phyloP scores from a whole-genome alignment of 2,888 invertebrate genomes.

The Andrena marginata region DNA sequence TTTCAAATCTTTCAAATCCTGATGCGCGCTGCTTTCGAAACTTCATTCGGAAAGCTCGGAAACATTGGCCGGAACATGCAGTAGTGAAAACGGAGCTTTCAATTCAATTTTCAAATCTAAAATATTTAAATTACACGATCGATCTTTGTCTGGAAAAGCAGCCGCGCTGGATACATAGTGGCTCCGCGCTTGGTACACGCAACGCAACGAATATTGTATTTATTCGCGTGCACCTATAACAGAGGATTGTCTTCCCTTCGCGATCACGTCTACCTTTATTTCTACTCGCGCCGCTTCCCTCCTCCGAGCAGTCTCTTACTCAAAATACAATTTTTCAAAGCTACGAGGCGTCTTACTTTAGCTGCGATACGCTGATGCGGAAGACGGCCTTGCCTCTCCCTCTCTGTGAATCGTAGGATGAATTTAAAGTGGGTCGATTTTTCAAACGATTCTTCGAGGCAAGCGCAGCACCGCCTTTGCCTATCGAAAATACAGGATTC shows the following conservation, averaged over 20 bases:
- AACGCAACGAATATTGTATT: too few species aligned
- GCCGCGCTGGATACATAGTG: too few species aligned
- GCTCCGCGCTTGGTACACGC: too few species aligned
- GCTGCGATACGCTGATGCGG: background rate
- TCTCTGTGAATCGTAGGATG: constrained; percentile 4
- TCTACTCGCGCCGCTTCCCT: background rate
- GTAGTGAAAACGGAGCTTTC: too few species aligned
- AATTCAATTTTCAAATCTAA: too few species aligned
- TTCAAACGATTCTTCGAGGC: background rate
- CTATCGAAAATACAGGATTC: background rate
- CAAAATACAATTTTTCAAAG: constrained; percentile 24
- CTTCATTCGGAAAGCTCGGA: too few species aligned
- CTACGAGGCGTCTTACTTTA: background rate
- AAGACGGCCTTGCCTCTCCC: background rate
- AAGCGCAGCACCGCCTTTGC: background rate
- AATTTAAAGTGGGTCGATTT: constrained; percentile 22
- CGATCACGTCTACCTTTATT: constrained; percentile 3
- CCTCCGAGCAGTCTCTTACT: background rate
- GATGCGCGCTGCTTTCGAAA: too few species aligned
- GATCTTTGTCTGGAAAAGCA: too few species aligned
- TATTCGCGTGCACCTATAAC: too few species aligned
- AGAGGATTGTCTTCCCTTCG: background rate
- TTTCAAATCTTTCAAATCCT: too few species aligned
- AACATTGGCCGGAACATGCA: too few species aligned
- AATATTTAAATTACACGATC: too few species aligned